Evolutionary conservation across 2,888 invertebrate species (phyloP), one percentile per base, ranked within the genome.

Genomic region (Pammene fasciana): DNA sequence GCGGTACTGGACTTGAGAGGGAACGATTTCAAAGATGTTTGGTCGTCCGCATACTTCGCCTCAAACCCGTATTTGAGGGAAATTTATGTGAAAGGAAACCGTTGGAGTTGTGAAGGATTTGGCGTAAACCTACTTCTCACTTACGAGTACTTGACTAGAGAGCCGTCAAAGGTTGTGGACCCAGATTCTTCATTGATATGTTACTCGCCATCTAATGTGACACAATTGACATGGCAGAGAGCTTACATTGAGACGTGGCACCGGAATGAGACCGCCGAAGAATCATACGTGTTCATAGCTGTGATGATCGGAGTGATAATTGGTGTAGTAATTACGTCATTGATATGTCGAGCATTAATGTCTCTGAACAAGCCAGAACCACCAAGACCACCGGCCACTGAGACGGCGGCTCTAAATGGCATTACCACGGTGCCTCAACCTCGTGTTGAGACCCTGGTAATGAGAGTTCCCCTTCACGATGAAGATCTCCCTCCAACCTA

Each of bases 91-190:
- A 94, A 94, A 48, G 95, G 96, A 75, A 97, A 96, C 88, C 95
- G 95, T 1, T 97, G 96, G 96, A 93, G 94, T 73, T 97, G 97
- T 79, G 94, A 95, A 70, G 96, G 96, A 73, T 88, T 92, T 48
- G 90, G 92, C 66, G 78, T 86, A 0, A 92, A 94, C 57, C 92
- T 96, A 59, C 86, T 94, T 48, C 84, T 93, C 0, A 94, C 95
- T 55, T 96, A 94, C 73, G 92, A 93, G 46, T 96, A 89, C 84
- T 80, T 96, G 55, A 94, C 93, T 0, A 88, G 89, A 38, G 89
- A 91, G 7, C 94, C 95, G 1, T 78, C 92, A 0, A 95, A 93
- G 75, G 90, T 92, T 1, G 79, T 76, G 11, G 89, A 89, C 50
- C 81, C 72, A 10, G 83, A 83, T 9, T 83, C 84, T 9, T 87